Evolutionary conservation across 2,113 vertebrate species (phyloP), one percentile per base, ranked within the genome.

Genomic region (Seriola quinqueradiata): DNA sequence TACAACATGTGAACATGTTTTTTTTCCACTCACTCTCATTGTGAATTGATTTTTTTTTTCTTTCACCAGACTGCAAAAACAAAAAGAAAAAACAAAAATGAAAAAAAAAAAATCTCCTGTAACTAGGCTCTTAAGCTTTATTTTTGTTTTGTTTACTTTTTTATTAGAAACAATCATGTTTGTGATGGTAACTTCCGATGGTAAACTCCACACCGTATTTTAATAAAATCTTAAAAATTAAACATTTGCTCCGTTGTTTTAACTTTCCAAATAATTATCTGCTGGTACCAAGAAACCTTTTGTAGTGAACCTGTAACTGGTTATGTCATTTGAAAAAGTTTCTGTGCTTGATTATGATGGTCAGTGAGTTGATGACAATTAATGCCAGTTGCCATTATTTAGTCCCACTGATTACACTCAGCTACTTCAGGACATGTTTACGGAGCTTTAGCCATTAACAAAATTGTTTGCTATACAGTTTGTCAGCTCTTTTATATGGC

Each of bases 151-250:
- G 93, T 96, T 95, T 95, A 94, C 93, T 95, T 96, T 96, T 95
- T 94, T 96, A 95, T 95, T 96, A 96, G 95, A 96, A 96, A 96
- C 95, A 96, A 96, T 96, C 95, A 96, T 96, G 95, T 96, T 96
- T 96, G 96, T 96, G 95, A 95, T 95, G 94, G 94, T 96, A 95
- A 95, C 94, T 94, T 95, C 95, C 93, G 90, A 94, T 95, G 94
- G 94, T 95, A 94, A 95, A 95, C 95, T 95, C 95, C 94, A 96
- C 95, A 95, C 93, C 95, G 91, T 96, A 96, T 96, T 96, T 96
- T 96, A 96, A 96, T 96, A 96, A 96, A 96, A 95, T 94, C 92
- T 86, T 89, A 93, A 95, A 95, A 94, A 93, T 89, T 61, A 91
- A 79, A 80, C 8, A 5, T 21, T 74, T 84, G 61, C 55, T 74